phyloP scores from a whole-genome alignment of 1,140 invertebrate genomes.

The Drosophila kepulauana region DNA sequence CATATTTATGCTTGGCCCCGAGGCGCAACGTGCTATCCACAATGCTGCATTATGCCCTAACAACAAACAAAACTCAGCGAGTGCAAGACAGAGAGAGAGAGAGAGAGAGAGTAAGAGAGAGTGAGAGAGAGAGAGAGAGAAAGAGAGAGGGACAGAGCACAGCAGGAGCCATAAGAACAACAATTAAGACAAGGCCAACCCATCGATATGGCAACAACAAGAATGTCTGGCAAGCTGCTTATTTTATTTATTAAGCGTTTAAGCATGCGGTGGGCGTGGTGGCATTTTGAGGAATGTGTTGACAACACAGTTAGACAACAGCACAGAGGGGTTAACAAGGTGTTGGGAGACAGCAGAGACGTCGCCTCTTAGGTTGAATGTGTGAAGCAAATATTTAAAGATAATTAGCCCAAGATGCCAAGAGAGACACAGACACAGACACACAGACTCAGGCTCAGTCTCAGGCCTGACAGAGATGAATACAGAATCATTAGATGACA shows the following conservation, averaged over 20 bases:
- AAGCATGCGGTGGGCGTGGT: constrained; percentile 58
- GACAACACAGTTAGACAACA: constrained; percentile 8
- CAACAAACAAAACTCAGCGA: constrained; percentile 3
- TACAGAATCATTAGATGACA: constrained; percentile 23
- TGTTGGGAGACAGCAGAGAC: not conserved
- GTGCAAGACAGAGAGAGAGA: not conserved
- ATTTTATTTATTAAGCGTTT: constrained; percentile 78
- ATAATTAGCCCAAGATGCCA: constrained; percentile 60
- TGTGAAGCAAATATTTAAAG: constrained; percentile 67
- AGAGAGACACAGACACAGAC: not conserved
- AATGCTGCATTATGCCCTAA: constrained; percentile 45
- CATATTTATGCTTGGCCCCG: constrained; percentile 77
- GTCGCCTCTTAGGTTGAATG: constrained; percentile 23
- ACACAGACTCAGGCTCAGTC: not conserved
- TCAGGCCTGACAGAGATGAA: constrained; percentile 25
- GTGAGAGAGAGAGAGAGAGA: not conserved
- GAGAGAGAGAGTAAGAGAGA: not conserved
- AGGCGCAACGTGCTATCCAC: constrained; percentile 58
- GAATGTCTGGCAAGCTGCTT: constrained; percentile 72
- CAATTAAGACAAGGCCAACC: constrained; percentile 66
- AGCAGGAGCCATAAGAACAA: constrained; percentile 21
- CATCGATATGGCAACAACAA: constrained; percentile 63
- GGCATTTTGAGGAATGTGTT: constrained; percentile 30
- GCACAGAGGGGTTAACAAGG: too few relatives aligned
- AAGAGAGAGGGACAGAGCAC: not conserved